Base-by-base conservation (phyloP, 2,888 invertebrate species). In the Mylabris sibirica region DNA sequence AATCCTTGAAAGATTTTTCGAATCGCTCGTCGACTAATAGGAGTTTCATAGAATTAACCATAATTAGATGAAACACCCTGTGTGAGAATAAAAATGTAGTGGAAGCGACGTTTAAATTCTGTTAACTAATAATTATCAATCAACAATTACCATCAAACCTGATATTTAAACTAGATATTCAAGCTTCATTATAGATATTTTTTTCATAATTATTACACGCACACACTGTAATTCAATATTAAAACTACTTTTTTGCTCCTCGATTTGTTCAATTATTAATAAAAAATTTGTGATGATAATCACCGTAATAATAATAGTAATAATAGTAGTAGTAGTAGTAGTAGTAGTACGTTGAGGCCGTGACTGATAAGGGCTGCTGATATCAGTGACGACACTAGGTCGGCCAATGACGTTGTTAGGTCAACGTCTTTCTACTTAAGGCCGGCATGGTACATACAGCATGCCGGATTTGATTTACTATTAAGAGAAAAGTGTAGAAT, bases 311-410 rank as follows among this genome's bases (percentile, higher is more conserved):
- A 30, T 8, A 14, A 14, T 12, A 17, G 60, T 11, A 20, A 26
- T 22, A 24, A 59, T 59, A 68, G 59, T 62, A 60, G n/a, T n/a
- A n/a, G n/a, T 3, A 9, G 22, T 5, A n/a, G 59, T n/a, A n/a
- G 14, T 22, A 24, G 24, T 59, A 68, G 59, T 62, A 60, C 60
- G 34, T 61, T 35, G 65, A 66, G 70, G 68, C 71, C 69, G 67
- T 71, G 71, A 71, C 71, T 69, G 71, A 71, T 71, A 71, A 71
- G 71, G 69, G 68, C 57, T 64, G 68, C 35, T 53, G 44, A 60
- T 71, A 71, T 71, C 71, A 68, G 67, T 71, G 71, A 71, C 71
- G 71, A 66, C 71, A 71, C 66, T 71, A 69, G 71, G 71, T 71
- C 71, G 71, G 71, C 60, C 71, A 69, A 68, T 71, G 71, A 71